Evolutionary conservation across 2,797 vertebrate species (phyloP).

Genomic region (Distichodus sexfasciatus): DNA sequence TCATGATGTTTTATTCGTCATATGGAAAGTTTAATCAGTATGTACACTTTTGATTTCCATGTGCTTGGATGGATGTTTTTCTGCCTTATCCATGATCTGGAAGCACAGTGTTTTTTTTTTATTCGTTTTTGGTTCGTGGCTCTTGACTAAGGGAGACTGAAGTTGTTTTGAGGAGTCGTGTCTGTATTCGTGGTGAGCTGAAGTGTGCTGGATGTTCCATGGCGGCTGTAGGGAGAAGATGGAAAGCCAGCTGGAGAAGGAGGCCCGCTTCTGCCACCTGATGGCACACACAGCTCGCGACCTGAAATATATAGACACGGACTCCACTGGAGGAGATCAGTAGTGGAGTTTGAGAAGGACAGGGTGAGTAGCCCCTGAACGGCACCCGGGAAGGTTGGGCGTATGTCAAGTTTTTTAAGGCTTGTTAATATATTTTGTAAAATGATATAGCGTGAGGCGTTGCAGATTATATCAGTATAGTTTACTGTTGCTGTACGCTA

Average conservation of each 20-base stretch:
- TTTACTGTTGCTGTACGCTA: no score
- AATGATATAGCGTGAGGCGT: no score
- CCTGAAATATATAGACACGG: constrained; percentile 96
- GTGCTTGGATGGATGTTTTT: neutral
- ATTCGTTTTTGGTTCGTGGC: neutral
- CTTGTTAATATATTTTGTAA: no score
- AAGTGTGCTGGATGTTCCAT: constrained; percentile 46
- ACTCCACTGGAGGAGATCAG: constrained; percentile 97
- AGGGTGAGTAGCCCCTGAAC: constrained; percentile 71
- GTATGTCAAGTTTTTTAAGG: no score
- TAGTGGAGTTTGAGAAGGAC: constrained; percentile 96
- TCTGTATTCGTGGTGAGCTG: constrained; percentile 5
- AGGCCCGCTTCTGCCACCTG: constrained; percentile 91
- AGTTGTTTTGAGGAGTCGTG: constrained; percentile 8
- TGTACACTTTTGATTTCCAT: neutral
- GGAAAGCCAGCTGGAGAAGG: constrained; percentile 93
- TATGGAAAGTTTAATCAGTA: neutral
- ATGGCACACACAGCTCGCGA: constrained; percentile 95
- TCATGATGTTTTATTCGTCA: neutral
- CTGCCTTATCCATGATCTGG: neutral
- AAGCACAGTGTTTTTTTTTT: neutral
- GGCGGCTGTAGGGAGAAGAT: constrained; percentile 86
- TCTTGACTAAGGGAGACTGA: neutral
- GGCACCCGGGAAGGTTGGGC: neutral
- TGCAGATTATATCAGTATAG: no score